Percentiles rank a stretch among this genome's conserved stretches.
phyloP scores from a whole-genome alignment of 1,140 invertebrate genomes.

The Hormaphis cornu region DNA sequence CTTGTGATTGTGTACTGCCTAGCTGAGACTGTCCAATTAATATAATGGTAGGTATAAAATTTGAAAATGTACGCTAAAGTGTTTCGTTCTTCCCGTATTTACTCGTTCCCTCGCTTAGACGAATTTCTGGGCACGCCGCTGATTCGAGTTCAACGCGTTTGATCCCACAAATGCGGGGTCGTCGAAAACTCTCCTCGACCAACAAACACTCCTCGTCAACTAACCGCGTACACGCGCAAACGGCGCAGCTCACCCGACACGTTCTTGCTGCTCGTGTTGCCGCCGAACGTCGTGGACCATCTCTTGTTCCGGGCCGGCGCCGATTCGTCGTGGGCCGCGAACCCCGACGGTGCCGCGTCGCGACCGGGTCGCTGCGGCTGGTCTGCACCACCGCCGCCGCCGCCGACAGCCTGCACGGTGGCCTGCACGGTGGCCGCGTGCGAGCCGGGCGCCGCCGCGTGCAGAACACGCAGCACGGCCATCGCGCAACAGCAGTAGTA shows the following conservation, averaged over 20 bases:
- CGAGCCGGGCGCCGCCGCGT: background rate
- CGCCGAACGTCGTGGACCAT: constrained; percentile 27
- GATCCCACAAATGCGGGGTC: no score
- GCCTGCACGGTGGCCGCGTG: background rate
- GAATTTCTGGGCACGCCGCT: no score
- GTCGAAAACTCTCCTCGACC: no score
- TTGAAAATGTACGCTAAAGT: no score
- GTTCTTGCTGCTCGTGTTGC: background rate
- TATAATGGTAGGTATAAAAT: no score
- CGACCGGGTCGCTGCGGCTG: background rate
- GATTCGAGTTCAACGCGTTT: no score
- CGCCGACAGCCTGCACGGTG: background rate
- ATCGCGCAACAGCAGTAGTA: background rate
- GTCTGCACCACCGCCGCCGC: background rate
- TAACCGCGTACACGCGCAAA: no score
- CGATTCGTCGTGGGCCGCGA: background rate
- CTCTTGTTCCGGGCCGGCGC: background rate
- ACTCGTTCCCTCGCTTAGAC: no score
- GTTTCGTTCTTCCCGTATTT: no score
- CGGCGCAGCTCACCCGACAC: background rate
- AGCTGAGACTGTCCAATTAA: no score
- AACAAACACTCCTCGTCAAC: no score
- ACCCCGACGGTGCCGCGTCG: background rate
- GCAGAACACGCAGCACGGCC: background rate
- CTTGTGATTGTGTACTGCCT: no score